phyloP scores from a whole-genome alignment of 2,797 vertebrate species.

The Amblyraja radiata region DNA sequence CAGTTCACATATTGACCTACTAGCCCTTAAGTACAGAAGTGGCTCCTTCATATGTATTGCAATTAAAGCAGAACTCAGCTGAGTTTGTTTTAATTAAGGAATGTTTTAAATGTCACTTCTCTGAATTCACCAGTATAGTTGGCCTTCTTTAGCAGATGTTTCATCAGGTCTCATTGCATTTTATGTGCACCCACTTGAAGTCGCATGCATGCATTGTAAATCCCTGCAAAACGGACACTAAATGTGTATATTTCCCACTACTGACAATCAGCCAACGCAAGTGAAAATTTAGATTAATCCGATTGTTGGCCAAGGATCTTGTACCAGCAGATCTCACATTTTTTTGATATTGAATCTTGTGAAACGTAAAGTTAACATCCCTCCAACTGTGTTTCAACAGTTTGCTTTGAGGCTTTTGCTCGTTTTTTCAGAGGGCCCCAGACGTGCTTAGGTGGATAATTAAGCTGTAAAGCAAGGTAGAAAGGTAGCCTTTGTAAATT shows the following conservation, averaged over 20 bases:
- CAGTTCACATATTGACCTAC: not conserved
- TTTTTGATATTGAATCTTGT: not conserved
- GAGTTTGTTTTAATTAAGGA: not conserved
- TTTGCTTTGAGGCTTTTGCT: not conserved
- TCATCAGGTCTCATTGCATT: not conserved
- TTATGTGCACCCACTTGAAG: not conserved
- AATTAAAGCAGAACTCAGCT: not conserved
- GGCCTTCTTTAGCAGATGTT: not conserved
- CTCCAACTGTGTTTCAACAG: not conserved
- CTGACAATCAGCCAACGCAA: not conserved
- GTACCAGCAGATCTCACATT: not conserved
- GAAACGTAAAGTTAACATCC: not conserved
- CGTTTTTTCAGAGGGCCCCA: constrained; percentile 56
- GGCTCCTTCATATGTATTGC: not conserved
- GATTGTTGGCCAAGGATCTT: not conserved
- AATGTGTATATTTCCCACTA: not conserved
- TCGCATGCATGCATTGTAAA: not conserved
- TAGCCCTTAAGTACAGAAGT: not conserved
- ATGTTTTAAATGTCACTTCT: not conserved
- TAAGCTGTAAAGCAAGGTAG: constrained; percentile 91
- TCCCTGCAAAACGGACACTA: not conserved
- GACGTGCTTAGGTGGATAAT: constrained; percentile 95
- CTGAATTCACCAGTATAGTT: not conserved
- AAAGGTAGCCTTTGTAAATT: constrained; percentile 98
- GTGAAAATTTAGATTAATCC: not conserved